Conservation (phyloP, 2,113 vertebrate species). For the Polypterus bichir region DNA sequence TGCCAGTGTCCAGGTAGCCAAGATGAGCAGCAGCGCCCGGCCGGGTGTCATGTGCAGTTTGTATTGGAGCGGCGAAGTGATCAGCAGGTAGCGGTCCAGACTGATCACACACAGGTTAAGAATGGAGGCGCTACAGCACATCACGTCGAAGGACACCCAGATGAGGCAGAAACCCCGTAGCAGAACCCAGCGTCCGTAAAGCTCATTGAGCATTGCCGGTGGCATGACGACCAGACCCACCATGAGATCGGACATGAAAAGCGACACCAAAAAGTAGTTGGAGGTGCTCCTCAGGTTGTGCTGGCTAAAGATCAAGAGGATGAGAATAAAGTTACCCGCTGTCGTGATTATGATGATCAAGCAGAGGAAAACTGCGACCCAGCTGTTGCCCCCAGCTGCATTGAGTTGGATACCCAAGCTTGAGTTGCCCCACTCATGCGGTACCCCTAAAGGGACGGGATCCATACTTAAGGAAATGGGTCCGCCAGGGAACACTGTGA, state of each 20-base stretch:
- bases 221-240: conserved; percentile 96
- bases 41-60: conserved; percentile 82
- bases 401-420: too few relatives aligned
- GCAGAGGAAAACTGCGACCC: conserved; percentile 66
- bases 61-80: conserved; percentile 85
- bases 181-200: conserved; percentile 83
- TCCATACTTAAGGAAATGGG: too few relatives aligned
- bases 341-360: conserved; percentile 75
- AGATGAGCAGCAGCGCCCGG: conserved; percentile 67
- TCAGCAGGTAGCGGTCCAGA: conserved; percentile 88
- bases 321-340: conserved; percentile 71
- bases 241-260: conserved; percentile 92
- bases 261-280: conserved; percentile 89
- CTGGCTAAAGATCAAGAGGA: conserved; percentile 75
- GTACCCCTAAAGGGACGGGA: too few relatives aligned
- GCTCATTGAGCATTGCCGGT: conserved; percentile 84
- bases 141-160: conserved; percentile 89
- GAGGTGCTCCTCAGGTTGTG: conserved; percentile 85
- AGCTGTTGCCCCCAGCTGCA: conserved; percentile 49
- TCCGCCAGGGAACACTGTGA: too few relatives aligned
- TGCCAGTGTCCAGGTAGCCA: conserved; percentile 76
- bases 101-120: conserved; percentile 94
- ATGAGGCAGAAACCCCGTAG: conserved; percentile 69
- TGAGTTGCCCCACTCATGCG: too few relatives aligned
- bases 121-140: conserved; percentile 97